These are phyloP conservation scores for Agrilus mali DNA, from an alignment of 2,888 invertebrate species.

Conservation along the genomic window DNA sequence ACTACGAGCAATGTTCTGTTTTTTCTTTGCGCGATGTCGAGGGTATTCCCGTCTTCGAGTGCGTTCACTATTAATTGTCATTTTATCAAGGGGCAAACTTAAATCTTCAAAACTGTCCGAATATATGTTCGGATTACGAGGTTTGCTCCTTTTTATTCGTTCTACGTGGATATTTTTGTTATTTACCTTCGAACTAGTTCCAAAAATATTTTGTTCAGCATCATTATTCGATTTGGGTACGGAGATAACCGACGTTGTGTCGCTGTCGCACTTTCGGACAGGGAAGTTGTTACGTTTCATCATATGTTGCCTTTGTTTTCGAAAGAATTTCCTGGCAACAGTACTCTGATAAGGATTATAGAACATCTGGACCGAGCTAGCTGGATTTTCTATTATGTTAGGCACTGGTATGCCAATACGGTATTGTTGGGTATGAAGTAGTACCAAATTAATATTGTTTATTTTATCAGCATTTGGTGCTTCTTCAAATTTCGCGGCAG, in stretches of 20 bases:
- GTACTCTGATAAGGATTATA: slow-evolving; percentile 91
- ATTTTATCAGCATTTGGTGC: slow-evolving; percentile 31
- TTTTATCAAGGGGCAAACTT: slow-evolving; percentile 24
- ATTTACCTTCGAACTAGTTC: slow-evolving; percentile 63
- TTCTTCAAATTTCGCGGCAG: slow-evolving; percentile 34
- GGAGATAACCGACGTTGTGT: slow-evolving; percentile 34
- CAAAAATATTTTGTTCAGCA: slow-evolving; percentile 45
- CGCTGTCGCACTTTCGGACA: slow-evolving; percentile 43
- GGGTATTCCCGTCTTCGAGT: slow-evolving; percentile 21
- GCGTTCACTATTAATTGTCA: slow-evolving; percentile 24
- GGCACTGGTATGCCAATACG: slow-evolving; percentile 47
- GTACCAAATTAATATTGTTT: slow-evolving; percentile 56
- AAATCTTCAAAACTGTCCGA: slow-evolving; percentile 50
- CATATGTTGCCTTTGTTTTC: slow-evolving; percentile 61
- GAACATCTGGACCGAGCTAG: slow-evolving; percentile 63
- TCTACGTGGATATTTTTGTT: slow-evolving; percentile 71
- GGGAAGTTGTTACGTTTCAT: slow-evolving; percentile 61
- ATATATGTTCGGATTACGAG: slow-evolving; percentile 52
- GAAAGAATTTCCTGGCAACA: slow-evolving; percentile 85
- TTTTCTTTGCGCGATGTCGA: slow-evolving; percentile 20
- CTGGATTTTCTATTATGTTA: slow-evolving; percentile 39
- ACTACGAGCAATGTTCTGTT: slow-evolving; percentile 15
- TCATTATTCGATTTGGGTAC: slow-evolving; percentile 33
- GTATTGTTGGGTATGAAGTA: slow-evolving; percentile 60
- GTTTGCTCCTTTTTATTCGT: slow-evolving; percentile 43